These are phyloP conservation scores for Festucalex cinctus DNA, from an alignment of 2,113 vertebrate genomes.

Conservation along the genomic window DNA sequence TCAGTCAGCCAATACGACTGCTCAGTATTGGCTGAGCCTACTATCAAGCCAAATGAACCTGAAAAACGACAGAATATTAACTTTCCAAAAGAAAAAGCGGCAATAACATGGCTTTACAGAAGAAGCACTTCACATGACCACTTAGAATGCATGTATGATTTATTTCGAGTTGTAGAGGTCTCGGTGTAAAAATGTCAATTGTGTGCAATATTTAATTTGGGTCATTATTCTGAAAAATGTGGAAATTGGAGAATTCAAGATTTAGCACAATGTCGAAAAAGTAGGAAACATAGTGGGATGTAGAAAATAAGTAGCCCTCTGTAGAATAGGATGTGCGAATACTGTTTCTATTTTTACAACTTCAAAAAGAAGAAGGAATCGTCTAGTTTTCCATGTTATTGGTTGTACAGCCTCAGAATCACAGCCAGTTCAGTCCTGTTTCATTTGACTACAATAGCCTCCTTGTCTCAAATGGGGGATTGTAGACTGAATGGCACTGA, in stretches of 20 bases:
- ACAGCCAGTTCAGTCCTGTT: constrained; percentile 49
- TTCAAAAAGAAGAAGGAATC: constrained; percentile 39
- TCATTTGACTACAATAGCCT: constrained; percentile 64
- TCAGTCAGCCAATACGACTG: too few relatives aligned
- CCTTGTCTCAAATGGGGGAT: constrained; percentile 62
- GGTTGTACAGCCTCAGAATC: constrained; percentile 52
- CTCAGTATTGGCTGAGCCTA: too few relatives aligned
- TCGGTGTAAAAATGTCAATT: too few relatives aligned
- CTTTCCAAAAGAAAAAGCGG: too few relatives aligned
- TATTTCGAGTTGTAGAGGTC: not conserved
- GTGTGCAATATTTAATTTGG: not conserved
- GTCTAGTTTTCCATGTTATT: constrained; percentile 57
- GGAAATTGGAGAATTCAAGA: not conserved
- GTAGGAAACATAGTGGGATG: not conserved
- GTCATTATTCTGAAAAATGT: too few relatives aligned
- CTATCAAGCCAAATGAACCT: too few relatives aligned
- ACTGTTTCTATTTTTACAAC: constrained; percentile 16
- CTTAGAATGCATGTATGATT: too few relatives aligned
- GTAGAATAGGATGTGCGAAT: too few relatives aligned
- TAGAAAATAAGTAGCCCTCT: not conserved
- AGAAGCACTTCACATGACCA: too few relatives aligned
- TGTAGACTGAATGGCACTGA: constrained; percentile 63
- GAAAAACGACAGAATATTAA: too few relatives aligned
- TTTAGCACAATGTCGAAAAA: not conserved
- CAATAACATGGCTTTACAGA: too few relatives aligned